phyloP scores from a whole-genome alignment of 2,888 invertebrate species.

The Falcaria lacertinaria region DNA sequence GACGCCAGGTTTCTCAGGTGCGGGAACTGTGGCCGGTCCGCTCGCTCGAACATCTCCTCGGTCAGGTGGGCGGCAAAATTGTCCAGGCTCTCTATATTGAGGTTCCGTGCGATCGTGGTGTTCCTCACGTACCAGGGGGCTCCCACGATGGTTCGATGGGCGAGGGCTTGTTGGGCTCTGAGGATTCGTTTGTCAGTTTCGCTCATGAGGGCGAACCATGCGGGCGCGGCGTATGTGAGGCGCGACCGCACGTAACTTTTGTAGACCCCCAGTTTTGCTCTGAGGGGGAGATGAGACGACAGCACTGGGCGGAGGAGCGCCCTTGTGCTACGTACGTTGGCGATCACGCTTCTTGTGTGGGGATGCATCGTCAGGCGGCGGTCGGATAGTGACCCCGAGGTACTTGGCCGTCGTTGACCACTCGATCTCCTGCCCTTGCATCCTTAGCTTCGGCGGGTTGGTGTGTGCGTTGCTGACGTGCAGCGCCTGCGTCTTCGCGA shows the following conservation, averaged over 20 bases:
- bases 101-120: background rate
- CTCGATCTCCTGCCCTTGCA: background rate
- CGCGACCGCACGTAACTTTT: slow-evolving; percentile 16
- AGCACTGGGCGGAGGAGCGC: slow-evolving; percentile 12
- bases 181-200: background rate
- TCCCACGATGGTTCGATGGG: background rate
- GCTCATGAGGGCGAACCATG: no score
- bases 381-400: slow-evolving; percentile 16
- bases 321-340: slow-evolving; percentile 4
- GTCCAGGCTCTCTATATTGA: no score
- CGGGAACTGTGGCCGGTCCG: no score
- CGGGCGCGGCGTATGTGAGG: no score
- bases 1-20: no score
- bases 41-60: no score
- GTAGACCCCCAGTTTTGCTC: slow-evolving; percentile 15
- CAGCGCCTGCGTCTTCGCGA: no score
- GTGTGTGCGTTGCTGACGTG: no score
- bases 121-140: slow-evolving; percentile 4
- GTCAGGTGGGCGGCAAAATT: no score
- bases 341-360: slow-evolving; percentile 8
- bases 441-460: no score
- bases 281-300: slow-evolving; percentile 12
- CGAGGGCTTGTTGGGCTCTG: background rate
- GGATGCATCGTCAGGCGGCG: slow-evolving; percentile 7
- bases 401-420: no score